Percentiles rank a stretch among this genome's conserved stretches.
phyloP scores from a whole-genome alignment of 2,888 invertebrate genomes.

The Gastracanthus pulcherrimus region DNA sequence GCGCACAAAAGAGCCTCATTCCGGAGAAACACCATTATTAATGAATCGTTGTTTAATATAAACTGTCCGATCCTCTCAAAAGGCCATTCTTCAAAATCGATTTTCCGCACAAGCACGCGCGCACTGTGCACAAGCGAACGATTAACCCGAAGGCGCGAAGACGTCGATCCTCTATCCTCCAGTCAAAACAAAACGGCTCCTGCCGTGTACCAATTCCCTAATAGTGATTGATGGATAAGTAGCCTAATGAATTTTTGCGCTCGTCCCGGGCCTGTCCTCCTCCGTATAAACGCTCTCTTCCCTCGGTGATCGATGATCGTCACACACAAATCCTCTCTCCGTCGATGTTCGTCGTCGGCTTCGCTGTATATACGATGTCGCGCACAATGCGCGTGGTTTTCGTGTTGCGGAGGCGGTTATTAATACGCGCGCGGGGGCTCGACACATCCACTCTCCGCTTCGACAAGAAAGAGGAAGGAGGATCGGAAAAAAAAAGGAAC shows the following conservation, averaged over 20 bases:
- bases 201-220: conserved; percentile 62
- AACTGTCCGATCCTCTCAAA: conserved; percentile 43
- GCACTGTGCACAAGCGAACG: background rate
- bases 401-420: conserved; percentile 47
- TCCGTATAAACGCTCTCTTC: background rate
- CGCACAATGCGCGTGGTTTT: conserved; percentile 34
- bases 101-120: conserved; percentile 39
- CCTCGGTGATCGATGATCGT: conserved; percentile 47
- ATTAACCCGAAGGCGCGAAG: conserved; percentile 55
- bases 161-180: background rate
- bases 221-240: conserved; percentile 77
- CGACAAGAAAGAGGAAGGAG: background rate
- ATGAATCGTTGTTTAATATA: conserved; percentile 57
- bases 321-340: background rate
- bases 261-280: conserved; percentile 52
- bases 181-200: conserved; percentile 54
- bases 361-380: conserved; percentile 41
- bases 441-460: background rate
- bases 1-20: conserved; percentile 1
- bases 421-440: conserved; percentile 18
- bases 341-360: conserved; percentile 8
- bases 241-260: conserved; percentile 71
- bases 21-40: conserved; percentile 36
- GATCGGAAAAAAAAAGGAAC: background rate
- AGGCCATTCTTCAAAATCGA: conserved; percentile 47